Base-by-base conservation (phyloP, 1,140 invertebrate species). In the Drosophila nebulosa region DNA sequence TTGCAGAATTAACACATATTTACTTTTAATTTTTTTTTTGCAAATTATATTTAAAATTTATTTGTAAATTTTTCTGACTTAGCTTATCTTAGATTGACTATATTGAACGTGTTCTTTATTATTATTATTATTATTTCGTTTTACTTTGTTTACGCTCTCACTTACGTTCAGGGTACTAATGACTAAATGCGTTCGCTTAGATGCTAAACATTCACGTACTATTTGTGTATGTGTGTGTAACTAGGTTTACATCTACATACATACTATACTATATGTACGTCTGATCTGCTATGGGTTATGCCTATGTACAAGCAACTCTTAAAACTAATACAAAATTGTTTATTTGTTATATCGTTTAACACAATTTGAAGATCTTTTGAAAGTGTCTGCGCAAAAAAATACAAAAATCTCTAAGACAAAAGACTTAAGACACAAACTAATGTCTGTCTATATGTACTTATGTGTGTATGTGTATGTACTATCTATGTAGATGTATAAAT, bases 321-420 rank as follows among this genome's bases (percentile, higher is more conserved):
- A 46, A 16, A 46, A 46, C 1, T 46, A 46, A 46, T 21, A 46
- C 16, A 9, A 46, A 46, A 46, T 46, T 46, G 39, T 46, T 46
- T 46, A 46, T 84, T 79, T 32, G 32, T 50, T 24, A 56, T 39
- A 89, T 74, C 65, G 16, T 46, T 46, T 89, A 79, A 77, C 46
- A 76, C 70, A 55, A 74, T 76, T 73, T 89, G 85, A 89, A 89
- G 85, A 89, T 89, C 85, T 79, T 89, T 90, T 90, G 85, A 89
- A 89, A 90, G 85, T 85, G 69, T 81, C 72, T 64, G 68, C 65
- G 83, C 83, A 83, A 64, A 75, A 80, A 83, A 86, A 79, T 88
- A 89, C 75, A 89, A 75, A 89, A 75, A 89, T 76, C 64, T 86
- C 68, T 89, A 90, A 72, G 2, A 84, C 81, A 75, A 90, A 90